Base-by-base conservation (phyloP, 2,113 vertebrate genomes). In the Silurus meridionalis region DNA sequence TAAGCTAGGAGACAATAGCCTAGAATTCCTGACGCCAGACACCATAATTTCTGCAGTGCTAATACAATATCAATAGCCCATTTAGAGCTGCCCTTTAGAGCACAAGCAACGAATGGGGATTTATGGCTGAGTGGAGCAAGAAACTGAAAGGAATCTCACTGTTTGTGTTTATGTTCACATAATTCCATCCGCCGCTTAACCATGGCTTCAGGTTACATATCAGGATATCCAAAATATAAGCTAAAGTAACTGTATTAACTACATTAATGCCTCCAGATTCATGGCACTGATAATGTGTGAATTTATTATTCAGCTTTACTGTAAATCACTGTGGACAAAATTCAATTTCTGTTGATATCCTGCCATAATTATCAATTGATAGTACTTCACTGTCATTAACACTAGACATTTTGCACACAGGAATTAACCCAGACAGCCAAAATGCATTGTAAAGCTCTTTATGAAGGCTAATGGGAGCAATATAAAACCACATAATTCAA, bases 11-110 rank as follows among this genome's bases (percentile, higher is more conserved):
- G 91, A 88, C 87, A 86, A 87, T 81, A 28, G 82, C 89, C 86
- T 87, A 46, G 77, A 83, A 87, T 89, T 87, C 63, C 83, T 86
- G 93, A 93, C 90, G 83, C 91, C 92, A 90, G 88, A 88, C 91
- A 91, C 84, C 86, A 90, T 72, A 86, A 78, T 89, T 86, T 91
- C 90, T 86, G 25, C 81, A 57, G 64, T 55, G 64, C 75, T 94
- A 93, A 94, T 93, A 92, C 87, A 93, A 94, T 92, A 95, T 94
- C 93, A 93, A 94, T 93, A 93, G 80, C 60, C n/a, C 67, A 55
- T 88, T 93, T 91, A 91, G 90, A 90, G 89, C 83, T 94, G 92
- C 87, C 92, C 92, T 94, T 94, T 93, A 69, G 89, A 90, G 89
- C 86, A 64, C 79, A 67, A 63, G 21, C 84, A 78, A 86, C 89